A percentile compares a stretch with the other conserved stretches of the same genome.
Conservation (phyloP, 2,888 invertebrate species). For the Ametastegia equiseti region DNA sequence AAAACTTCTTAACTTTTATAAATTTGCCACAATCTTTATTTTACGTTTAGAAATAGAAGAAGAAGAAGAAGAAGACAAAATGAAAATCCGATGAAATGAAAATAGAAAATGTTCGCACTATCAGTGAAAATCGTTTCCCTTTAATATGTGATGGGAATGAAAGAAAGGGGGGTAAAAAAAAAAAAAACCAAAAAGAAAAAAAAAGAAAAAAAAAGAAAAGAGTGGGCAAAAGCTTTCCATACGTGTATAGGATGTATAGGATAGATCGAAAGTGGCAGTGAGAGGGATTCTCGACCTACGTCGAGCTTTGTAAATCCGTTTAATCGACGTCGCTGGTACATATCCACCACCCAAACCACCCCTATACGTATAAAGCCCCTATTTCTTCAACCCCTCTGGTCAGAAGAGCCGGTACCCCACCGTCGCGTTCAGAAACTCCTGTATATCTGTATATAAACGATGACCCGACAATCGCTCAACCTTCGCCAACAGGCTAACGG, state of each 20-base stretch:
- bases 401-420: too few species aligned
- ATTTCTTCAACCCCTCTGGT: not conserved
- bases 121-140: not conserved
- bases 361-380: too few species aligned
- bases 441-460: too few species aligned
- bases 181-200: not conserved
- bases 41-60: too few species aligned
- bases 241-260: not conserved
- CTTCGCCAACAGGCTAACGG: not conserved
- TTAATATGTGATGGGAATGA: too few species aligned
- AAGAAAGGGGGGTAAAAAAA: too few species aligned
- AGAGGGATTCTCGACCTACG: constrained; percentile 13
- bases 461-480: constrained; percentile 30
- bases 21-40: too few species aligned
- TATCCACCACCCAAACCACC: not conserved
- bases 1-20: too few species aligned
- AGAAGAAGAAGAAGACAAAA: too few species aligned
- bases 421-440: not conserved
- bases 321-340: constrained; percentile 33
- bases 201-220: not conserved
- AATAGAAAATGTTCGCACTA: too few species aligned
- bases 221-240: not conserved
- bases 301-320: constrained; percentile 36
- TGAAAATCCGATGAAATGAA: too few species aligned
- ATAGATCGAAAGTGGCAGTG: constrained; percentile 26